A percentile compares a stretch with the other conserved stretches of the same genome.
phyloP scores from a whole-genome alignment of 2,113 vertebrate species.

The Antigone vipio region DNA sequence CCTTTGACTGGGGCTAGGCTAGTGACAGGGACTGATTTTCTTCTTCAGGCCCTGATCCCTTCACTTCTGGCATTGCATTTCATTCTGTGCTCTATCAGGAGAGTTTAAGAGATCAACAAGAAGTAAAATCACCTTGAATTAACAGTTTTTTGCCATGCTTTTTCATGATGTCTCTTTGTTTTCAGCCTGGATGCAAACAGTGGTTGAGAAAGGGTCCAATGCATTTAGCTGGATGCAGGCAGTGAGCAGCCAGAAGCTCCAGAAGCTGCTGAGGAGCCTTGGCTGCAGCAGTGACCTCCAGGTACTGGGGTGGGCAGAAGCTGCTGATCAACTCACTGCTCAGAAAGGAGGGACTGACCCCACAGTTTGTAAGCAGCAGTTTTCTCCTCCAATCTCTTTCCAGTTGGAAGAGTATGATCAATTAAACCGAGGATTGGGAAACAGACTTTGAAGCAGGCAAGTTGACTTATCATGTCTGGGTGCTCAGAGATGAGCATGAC shows the following conservation, averaged over 20 bases:
- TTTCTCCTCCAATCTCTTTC: neutral
- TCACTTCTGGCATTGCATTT: neutral
- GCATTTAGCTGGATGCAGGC: neutral
- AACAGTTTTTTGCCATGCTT: neutral
- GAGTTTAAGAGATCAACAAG: neutral
- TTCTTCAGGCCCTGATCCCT: neutral
- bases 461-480: neutral
- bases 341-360: neutral
- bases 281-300: neutral
- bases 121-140: neutral
- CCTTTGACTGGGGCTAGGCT: neutral
- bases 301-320: neutral
- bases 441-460: neutral
- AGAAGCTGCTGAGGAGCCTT: neutral
- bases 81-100: fast-evolving
- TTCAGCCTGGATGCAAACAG: neutral
- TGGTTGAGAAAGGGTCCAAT: neutral
- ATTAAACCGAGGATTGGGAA: neutral
- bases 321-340: neutral
- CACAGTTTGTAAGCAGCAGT: neutral
- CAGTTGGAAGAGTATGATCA: neutral
- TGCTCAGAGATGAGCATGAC: neutral
- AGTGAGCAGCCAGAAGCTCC: neutral
- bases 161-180: neutral
- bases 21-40: neutral